These are phyloP conservation scores for Coelopa pilipes DNA, from an alignment of 2,888 invertebrate species.

Conservation along the genomic window DNA sequence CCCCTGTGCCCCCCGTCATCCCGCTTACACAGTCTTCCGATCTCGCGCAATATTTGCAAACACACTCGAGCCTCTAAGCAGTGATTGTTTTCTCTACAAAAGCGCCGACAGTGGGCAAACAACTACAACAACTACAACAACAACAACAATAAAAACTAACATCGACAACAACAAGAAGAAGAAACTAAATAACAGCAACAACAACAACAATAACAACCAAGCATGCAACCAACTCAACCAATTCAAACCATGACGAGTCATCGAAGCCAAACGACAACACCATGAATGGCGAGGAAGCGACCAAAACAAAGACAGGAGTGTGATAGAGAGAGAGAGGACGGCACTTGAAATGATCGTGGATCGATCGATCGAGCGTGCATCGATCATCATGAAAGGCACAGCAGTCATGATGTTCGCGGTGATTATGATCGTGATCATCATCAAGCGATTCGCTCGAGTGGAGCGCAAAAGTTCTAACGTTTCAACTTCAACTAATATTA, in stretches of 20 bases:
- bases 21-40: not conserved
- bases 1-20: not conserved
- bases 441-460: not conserved
- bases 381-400: conserved; percentile 14
- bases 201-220: not conserved
- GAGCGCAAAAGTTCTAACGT: conserved; percentile 25
- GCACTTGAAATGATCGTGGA: conserved; percentile 8
- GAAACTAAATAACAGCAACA: not conserved
- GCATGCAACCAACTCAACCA: not conserved
- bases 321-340: not conserved
- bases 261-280: not conserved
- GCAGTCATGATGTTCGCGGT: not conserved
- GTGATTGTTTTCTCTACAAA: conserved; percentile 25
- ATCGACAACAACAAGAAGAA: not conserved
- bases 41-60: conserved; percentile 25
- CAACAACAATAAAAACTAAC: not conserved
- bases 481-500: conserved; percentile 28
- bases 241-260: not conserved
- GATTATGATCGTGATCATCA: not conserved
- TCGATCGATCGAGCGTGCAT: conserved; percentile 8
- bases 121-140: conserved; percentile 4
- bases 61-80: conserved; percentile 13
- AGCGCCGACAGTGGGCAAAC: conserved; percentile 29
- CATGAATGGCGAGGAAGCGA: not conserved
- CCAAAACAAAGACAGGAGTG: not conserved